Evolutionary conservation across 2,797 vertebrate species (phyloP), one percentile per base, ranked within the genome.

Genomic region (Iguana delicatissima): DNA sequence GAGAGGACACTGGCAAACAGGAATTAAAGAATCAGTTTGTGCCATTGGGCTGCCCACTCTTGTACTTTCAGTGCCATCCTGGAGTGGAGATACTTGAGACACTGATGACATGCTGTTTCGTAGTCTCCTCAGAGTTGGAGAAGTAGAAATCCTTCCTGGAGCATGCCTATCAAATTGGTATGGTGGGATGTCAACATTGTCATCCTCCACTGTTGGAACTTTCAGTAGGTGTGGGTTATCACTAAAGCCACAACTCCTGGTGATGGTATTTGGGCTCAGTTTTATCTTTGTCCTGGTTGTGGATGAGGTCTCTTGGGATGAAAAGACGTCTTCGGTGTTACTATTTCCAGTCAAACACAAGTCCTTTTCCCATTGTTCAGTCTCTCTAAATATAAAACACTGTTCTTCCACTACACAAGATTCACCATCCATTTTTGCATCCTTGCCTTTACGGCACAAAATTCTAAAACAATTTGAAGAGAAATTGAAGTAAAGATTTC

Each of bases 111-210:
- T 97, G 91, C 96, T 92, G 76, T 80, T 98, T 94, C 98, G 98
- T 91, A 98, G 96, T 76, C 98, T 97, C 92, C 98, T 98, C 91
- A 98, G 84, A 6, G 98, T 99, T n/a, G 98, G 98, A 80, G 98
- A 99, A 0, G 98, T 99, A 82, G 98, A 98, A 96, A 99, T 98
- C 85, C 98, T 97, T 24, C 96, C 98, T 0, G 96, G 97, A 12
- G 98, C 98, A 50, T 98, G 98, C 2, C 97, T 97, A 87, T 98
- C 95, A 88, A 99, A 99, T 89, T 98, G 98, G 92, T 98, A 98
- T 1, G 97, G 93, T 0, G 92, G 94, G 0, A 91, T 95, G 0
- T 83, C 90, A 79, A n/a, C 29, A 88, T 93, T 92, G 0, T 89
- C 83, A 0, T 12, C 6, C 38, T 98, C 97, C 59, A 90, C 82